Percentiles rank a stretch among this genome's conserved stretches.
phyloP scores from a whole-genome alignment of 2,797 vertebrate species.

The Acanthurus leucopareius region DNA sequence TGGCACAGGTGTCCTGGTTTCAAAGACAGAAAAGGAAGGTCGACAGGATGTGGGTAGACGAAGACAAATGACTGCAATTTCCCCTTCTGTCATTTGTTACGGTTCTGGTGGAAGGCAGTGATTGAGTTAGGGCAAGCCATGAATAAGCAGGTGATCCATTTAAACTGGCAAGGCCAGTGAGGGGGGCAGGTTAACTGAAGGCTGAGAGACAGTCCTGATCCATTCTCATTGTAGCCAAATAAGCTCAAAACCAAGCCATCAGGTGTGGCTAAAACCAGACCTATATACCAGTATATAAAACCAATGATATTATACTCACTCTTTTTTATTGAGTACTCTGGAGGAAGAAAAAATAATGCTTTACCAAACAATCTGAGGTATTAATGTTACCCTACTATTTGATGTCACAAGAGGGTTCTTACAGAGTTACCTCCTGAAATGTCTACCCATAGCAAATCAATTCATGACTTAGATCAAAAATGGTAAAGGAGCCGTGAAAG shows the following conservation, averaged over 20 bases:
- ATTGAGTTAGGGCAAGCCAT: constrained; percentile 78
- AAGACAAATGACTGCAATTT: constrained; percentile 87
- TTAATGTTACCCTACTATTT: not conserved
- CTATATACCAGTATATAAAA: not conserved
- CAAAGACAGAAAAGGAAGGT: constrained; percentile 36
- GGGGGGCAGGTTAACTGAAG: constrained; percentile 32
- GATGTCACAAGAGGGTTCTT: not conserved
- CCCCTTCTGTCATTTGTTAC: constrained; percentile 80
- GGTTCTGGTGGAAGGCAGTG: constrained; percentile 79
- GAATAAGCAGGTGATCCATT: constrained; percentile 79
- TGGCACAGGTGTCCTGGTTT: constrained; percentile 43
- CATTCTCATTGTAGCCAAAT: not conserved
- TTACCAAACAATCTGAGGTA: not conserved
- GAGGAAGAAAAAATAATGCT: not conserved
- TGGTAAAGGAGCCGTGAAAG: no score
- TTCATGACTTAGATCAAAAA: no score
- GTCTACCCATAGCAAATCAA: no score
- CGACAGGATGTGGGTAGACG: constrained; percentile 50
- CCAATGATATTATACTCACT: not conserved
- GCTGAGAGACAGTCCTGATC: constrained; percentile 29
- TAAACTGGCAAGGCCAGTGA: constrained; percentile 47
- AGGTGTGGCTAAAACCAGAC: not conserved
- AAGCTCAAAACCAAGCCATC: not conserved
- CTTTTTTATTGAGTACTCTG: not conserved
- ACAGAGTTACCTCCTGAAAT: no score